Base-by-base conservation (phyloP, 2,113 vertebrate species). In the Triplophysa rosa region DNA sequence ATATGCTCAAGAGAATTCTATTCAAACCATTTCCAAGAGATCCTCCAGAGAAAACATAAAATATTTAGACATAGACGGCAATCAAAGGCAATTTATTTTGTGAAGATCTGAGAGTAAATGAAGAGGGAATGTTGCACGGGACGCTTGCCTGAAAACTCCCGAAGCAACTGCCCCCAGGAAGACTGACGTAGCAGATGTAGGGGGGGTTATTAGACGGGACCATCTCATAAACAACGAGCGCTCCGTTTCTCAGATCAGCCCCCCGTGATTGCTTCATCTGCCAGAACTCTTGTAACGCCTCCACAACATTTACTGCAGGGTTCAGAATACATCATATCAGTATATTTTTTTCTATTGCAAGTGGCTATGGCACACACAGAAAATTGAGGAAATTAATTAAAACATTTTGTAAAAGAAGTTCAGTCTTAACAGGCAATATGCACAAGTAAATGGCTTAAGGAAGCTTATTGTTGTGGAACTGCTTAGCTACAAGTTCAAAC, bases 181-280 rank as follows among this genome's bases (percentile, higher is more conserved):
- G 90, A 64, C 97, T 99, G 78, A 99, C 97, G 0, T 96, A 99
- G 90, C 98, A 99, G 71, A 99, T 94, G 1, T 99, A 99, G 0
- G 98, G 98, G 1, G 98, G 95, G 69, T 93, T 97, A 91, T 91
- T 98, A 83, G 96, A 94, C 0, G 98, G 95, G 7, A 99, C 97
- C 97, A 98, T 98, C 90, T 99, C 98, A 19, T 99, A 99, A 14
- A 99, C 97, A n/a, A 99, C 98, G 0, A 99, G 89, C 0, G 98
- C 98, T 0, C 98, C 98, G 0, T 99, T 98, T n/a, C 95, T 93
- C 86, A 99, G 89, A 47, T 99, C 98, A 0, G 98, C 97, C 0
- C 98, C 98, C 2, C 98, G 93, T 0, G 94, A 97, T 79, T 96
- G 94, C 84, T 99, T 99, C 98, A 99, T 99, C 93, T 99, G 98